Conservation (phyloP, 2,797 vertebrate species). For the Serranus cabrilla region DNA sequence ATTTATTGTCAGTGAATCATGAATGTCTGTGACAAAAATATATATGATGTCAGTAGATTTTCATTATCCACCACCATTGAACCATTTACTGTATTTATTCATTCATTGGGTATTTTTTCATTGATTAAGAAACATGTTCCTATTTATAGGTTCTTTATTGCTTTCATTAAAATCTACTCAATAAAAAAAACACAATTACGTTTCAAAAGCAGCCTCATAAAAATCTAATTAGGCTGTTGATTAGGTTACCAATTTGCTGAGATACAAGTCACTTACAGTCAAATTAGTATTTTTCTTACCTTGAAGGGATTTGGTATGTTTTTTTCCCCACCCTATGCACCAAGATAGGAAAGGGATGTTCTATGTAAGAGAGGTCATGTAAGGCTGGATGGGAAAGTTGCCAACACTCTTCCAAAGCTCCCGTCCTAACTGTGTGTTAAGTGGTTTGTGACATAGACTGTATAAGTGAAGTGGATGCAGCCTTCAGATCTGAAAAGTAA, state of each 20-base stretch:
- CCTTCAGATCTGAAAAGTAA: too few species aligned
- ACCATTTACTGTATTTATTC: background rate
- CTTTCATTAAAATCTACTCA: slow-evolving; percentile 17
- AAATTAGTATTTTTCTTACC: background rate
- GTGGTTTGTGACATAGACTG: too few species aligned
- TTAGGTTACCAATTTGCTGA: slow-evolving; percentile 1
- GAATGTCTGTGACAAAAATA: background rate
- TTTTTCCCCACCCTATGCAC: background rate
- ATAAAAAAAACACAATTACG: slow-evolving; percentile 3
- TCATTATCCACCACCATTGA: slow-evolving; percentile 1
- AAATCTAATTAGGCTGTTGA: slow-evolving; percentile 20
- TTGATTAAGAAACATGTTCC: slow-evolving; percentile 2
- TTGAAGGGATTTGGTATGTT: background rate
- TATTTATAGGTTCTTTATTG: slow-evolving; percentile 10
- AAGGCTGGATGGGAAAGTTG: background rate
- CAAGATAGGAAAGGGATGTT: background rate
- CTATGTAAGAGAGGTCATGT: background rate
- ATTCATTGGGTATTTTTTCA: slow-evolving; percentile 1
- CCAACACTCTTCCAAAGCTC: too few species aligned
- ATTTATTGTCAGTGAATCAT: background rate
- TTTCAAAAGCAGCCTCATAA: background rate
- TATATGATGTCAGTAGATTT: too few species aligned
- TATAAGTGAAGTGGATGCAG: too few species aligned
- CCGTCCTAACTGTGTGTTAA: too few species aligned
- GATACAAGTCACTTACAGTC: background rate